Conservation (phyloP, 2,797 vertebrate genomes). For the Liasis olivaceus region DNA sequence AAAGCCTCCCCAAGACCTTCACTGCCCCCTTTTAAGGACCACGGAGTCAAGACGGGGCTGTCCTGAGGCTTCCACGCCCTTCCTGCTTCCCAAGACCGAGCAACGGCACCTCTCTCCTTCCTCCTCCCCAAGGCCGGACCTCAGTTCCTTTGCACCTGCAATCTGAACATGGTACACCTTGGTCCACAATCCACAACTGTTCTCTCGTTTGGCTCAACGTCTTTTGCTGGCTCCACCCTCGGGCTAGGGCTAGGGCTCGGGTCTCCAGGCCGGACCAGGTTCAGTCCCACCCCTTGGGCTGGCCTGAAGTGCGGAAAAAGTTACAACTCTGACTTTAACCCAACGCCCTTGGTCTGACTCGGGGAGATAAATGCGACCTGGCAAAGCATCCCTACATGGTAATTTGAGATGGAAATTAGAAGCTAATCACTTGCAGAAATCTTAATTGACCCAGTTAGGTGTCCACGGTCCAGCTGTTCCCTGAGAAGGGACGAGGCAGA, state of each 20-base stretch:
- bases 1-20: too few species aligned
- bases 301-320: too few species aligned
- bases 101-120: too few species aligned
- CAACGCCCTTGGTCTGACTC: not conserved
- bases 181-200: not conserved
- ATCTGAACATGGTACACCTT: not conserved
- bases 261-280: not conserved
- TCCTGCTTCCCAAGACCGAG: too few species aligned
- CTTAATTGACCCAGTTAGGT: not conserved
- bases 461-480: not conserved
- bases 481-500: not conserved
- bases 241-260: too few species aligned
- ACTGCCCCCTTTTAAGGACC: too few species aligned
- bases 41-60: too few species aligned
- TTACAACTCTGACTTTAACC: not conserved
- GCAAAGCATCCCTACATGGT: not conserved
- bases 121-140: too few species aligned
- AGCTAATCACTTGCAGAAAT: conserved; percentile 12
- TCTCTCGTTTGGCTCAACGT: not conserved
- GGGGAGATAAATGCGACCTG: not conserved
- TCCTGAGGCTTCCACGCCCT: too few species aligned
- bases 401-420: conserved; percentile 18
- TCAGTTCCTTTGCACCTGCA: too few species aligned
- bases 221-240: not conserved
- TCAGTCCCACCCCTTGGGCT: too few species aligned